phyloP scores from a whole-genome alignment of 2,888 invertebrate genomes.

The Ischnura elegans region DNA sequence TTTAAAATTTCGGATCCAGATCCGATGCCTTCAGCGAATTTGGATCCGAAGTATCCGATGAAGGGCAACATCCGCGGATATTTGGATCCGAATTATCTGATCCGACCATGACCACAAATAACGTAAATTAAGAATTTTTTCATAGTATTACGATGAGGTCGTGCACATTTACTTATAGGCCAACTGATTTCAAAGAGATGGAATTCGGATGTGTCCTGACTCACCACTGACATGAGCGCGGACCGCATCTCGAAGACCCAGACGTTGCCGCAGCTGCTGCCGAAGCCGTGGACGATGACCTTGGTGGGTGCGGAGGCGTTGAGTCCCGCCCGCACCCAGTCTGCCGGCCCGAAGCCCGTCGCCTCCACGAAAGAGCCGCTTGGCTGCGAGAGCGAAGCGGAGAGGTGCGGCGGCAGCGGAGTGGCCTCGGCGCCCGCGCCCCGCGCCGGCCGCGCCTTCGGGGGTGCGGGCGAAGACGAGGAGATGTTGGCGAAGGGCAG shows the following conservation, averaged over 20 bases:
- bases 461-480: conserved; percentile 33
- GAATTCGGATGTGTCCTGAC: conserved; percentile 76
- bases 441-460: conserved; percentile 72
- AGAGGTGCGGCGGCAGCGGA: background rate
- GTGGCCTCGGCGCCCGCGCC: background rate
- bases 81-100: too few relatives aligned
- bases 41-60: too few relatives aligned
- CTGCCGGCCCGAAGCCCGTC: background rate
- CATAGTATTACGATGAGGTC: conserved; percentile 56
- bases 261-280: conserved; percentile 92
- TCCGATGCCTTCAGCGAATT: too few relatives aligned
- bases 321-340: conserved; percentile 57
- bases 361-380: background rate
- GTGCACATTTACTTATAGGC: too few relatives aligned
- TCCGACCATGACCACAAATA: too few relatives aligned
- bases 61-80: too few relatives aligned
- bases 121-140: too few relatives aligned
- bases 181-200: too few relatives aligned
- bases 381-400: background rate
- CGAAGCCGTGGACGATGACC: conserved; percentile 95
- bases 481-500: conserved; percentile 49
- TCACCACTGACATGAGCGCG: conserved; percentile 92
- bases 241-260: conserved; percentile 97
- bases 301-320: conserved; percentile 75
- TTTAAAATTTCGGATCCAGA: too few relatives aligned